phyloP scores from a whole-genome alignment of 2,797 vertebrate genomes.

The Pangasius djambal region DNA sequence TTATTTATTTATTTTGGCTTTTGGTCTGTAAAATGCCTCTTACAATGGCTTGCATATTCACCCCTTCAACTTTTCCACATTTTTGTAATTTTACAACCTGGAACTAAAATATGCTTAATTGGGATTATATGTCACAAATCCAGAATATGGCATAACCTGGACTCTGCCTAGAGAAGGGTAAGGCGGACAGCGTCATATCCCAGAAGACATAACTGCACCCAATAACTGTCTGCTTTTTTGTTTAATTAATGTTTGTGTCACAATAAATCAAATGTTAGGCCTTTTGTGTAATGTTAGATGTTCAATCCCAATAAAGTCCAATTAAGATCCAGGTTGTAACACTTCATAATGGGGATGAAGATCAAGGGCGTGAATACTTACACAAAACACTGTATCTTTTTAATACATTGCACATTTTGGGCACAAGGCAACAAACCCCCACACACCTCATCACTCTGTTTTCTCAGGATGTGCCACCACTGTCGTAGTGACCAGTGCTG shows the following conservation, averaged over 20 bases:
- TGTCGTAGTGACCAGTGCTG: slow-evolving; percentile 90
- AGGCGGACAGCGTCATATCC: neutral
- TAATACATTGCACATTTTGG: neutral
- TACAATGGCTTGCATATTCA: neutral
- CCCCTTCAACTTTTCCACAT: neutral
- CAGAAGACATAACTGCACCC: neutral
- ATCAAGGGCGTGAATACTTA: neutral
- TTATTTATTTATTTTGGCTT: neutral
- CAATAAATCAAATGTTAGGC: neutral
- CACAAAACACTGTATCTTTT: neutral
- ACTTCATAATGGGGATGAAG: neutral
- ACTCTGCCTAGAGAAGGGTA: neutral
- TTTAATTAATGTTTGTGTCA: neutral
- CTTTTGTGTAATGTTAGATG: neutral
- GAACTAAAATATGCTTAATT: neutral
- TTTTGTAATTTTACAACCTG: neutral
- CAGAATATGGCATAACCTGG: neutral
- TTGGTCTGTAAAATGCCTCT: neutral
- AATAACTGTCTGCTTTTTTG: neutral
- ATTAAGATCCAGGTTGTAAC: neutral
- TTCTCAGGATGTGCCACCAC: slow-evolving; percentile 90
- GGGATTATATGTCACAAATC: neutral
- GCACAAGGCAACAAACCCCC: neutral
- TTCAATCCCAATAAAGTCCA: neutral
- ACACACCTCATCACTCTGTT: neutral